A percentile compares a stretch with the other conserved stretches of the same genome.
phyloP scores from a whole-genome alignment of 2,888 invertebrate species.

The Liopterus haemorrhoidalis region DNA sequence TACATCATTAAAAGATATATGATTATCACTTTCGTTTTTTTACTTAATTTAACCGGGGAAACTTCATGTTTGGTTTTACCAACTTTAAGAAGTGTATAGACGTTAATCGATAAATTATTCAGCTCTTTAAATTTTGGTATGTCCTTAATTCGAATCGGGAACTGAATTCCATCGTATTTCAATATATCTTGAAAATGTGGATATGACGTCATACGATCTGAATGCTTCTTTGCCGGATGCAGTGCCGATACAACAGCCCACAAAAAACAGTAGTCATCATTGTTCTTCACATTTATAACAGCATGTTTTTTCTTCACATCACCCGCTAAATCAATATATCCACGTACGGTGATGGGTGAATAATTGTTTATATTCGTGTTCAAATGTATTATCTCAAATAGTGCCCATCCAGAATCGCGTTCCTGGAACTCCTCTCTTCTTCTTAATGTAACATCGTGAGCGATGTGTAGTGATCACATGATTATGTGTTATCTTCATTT shows the following conservation, averaged over 20 bases:
- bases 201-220: slow-evolving; percentile 20
- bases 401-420: too few species aligned
- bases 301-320: slow-evolving; percentile 25
- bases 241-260: slow-evolving; percentile 27
- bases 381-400: too few species aligned
- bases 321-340: slow-evolving; percentile 21
- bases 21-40: slow-evolving; percentile 14
- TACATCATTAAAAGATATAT: slow-evolving; percentile 23
- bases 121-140: slow-evolving; percentile 25
- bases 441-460: too few species aligned
- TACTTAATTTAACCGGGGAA: slow-evolving; percentile 24
- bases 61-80: slow-evolving; percentile 16
- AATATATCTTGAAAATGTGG: slow-evolving; percentile 25
- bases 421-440: too few species aligned
- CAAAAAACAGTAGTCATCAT: slow-evolving; percentile 27
- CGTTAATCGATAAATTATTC: slow-evolving; percentile 26
- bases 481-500: too few species aligned
- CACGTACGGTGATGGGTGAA: too few species aligned
- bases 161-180: slow-evolving; percentile 26
- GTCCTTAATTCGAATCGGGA: slow-evolving; percentile 24
- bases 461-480: too few species aligned
- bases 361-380: too few species aligned
- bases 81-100: slow-evolving; percentile 22
- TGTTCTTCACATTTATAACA: slow-evolving; percentile 29
- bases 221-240: slow-evolving; percentile 19